These are phyloP conservation scores for Aegotheles bennettii DNA, from an alignment of 2,113 vertebrate species.

Conservation along the genomic window DNA sequence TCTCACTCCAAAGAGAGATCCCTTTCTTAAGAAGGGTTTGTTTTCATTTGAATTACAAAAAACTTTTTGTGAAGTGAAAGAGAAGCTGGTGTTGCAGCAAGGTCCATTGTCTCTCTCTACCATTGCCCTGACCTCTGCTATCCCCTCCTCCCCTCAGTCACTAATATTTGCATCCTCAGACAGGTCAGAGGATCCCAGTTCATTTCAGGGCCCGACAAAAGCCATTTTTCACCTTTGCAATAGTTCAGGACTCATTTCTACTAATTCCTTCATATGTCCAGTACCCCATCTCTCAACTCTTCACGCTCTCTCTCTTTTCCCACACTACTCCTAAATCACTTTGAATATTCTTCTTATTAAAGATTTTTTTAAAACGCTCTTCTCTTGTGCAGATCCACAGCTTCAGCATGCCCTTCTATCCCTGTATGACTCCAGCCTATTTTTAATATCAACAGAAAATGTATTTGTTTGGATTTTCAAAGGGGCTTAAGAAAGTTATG, in stretches of 20 bases:
- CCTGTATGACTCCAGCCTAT: neutral
- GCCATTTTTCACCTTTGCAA: neutral
- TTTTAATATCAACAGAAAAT: neutral
- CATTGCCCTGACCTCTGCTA: neutral
- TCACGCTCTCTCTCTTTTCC: neutral
- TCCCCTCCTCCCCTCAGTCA: neutral
- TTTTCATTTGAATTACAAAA: conserved; percentile 47
- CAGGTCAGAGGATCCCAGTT: neutral
- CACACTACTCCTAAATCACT: neutral
- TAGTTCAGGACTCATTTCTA: neutral
- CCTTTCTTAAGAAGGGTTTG: neutral
- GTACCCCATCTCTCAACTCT: neutral
- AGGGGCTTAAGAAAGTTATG: neutral
- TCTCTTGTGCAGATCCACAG: neutral
- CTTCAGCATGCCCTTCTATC: neutral
- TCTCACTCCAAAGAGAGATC: neutral
- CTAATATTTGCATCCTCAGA: neutral
- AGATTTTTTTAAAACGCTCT: neutral
- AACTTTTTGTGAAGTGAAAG: neutral
- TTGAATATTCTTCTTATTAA: neutral
- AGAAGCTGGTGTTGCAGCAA: neutral
- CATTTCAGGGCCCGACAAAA: neutral
- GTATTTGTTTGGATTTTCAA: neutral
- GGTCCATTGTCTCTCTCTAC: neutral
- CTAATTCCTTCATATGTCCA: neutral